Evolutionary conservation across 2,113 vertebrate genomes (phyloP).

Genomic region (Megaceryle maxima): DNA sequence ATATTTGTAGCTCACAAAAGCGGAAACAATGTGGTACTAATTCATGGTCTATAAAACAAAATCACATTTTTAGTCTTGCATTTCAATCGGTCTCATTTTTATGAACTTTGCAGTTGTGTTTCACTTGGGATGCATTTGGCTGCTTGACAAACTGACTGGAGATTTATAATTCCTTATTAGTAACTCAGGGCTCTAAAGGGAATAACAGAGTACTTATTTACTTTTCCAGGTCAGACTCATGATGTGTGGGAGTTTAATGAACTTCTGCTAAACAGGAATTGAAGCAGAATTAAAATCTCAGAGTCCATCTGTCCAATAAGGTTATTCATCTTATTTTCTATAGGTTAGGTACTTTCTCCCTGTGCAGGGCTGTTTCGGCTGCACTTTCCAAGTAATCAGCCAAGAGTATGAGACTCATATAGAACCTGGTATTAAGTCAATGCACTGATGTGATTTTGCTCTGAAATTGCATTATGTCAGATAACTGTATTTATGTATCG

Average conservation of each 20-base stretch:
- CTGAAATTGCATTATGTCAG: conserved; percentile 41
- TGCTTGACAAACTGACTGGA: conserved; percentile 62
- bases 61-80: conserved; percentile 29
- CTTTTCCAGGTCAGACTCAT: conserved; percentile 56
- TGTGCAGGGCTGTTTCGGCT: background rate
- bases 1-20: conserved; percentile 2
- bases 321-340: conserved; percentile 43
- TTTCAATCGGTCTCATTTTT: conserved; percentile 60
- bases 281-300: conserved; percentile 51
- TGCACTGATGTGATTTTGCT: conserved; percentile 40
- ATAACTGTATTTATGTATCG: conserved; percentile 37
- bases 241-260: conserved; percentile 67
- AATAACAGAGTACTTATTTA: conserved; percentile 59
- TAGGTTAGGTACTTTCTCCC: background rate
- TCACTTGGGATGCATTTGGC: conserved; percentile 53
- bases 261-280: conserved; percentile 62
- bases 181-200: conserved; percentile 53
- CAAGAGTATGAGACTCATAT: background rate
- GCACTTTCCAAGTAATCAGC: background rate
- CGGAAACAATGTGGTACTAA: conserved; percentile 12
- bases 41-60: conserved; percentile 54
- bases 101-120: conserved; percentile 53
- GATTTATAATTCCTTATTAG: conserved; percentile 68
- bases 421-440: conserved; percentile 33
- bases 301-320: conserved; percentile 19